Evolutionary conservation across 2,797 vertebrate species (phyloP), one percentile per base, ranked within the genome.

Genomic region (Mormyrus proboscirostris): DNA sequence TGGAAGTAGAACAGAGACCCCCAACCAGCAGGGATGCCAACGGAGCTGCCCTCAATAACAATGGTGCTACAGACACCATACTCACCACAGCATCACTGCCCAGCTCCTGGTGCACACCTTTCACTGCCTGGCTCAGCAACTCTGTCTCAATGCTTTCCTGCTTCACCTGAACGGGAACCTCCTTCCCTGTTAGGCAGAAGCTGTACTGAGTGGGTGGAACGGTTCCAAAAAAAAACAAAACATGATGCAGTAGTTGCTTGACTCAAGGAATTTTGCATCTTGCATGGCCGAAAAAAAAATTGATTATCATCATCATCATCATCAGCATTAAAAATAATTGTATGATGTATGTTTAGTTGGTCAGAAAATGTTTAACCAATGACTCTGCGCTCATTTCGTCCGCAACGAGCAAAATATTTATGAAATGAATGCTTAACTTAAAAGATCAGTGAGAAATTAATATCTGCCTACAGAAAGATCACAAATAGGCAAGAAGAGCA

Each of bases 141-240:
- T 96, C 94, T 85, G 94, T 95, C 91, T 97, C 95, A 0, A 90
- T 9, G 51, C 7, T 93, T 88, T 98, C 97, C 83, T 90, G 92
- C 92, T 98, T 99, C 91, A 96, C 89, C 91, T 93, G 90, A 57
- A 92, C 92, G 14, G 95, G 94, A 2, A 91, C 90, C 94, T 97
- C 96, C 92, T 95, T 96, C 92, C 96, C 98, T 98, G 93, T 53
- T 93, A 94, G n/a, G 55, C 51, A 86, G 16, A 53, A 86, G 84
- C 84, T 16, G 9, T 3, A 84, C 47, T 84, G 41, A 84, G 82
- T 49, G 19, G 8, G n/a, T 16, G 47, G 9, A 22, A 50, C 0
- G 44, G n/a, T 10, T 84, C 82, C 8, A 41, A 25, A 50, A 55
- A 55, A 50, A 51, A 16, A 53, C n/a, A 33, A 22, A 4, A 50